phyloP scores from a whole-genome alignment of 2,113 vertebrate genomes.

The Apodemus sylvaticus region DNA sequence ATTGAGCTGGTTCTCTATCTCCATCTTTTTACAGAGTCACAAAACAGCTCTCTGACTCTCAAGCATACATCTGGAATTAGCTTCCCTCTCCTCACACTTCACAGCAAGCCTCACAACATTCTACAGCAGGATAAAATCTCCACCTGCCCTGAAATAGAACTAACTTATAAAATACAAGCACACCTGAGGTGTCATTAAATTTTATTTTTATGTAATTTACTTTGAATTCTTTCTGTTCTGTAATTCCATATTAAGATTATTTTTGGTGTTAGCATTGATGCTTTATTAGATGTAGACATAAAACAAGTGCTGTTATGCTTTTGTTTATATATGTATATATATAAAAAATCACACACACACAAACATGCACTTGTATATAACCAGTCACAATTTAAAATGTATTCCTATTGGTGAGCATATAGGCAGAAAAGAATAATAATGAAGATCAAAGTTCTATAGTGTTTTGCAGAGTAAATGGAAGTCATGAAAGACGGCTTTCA shows the following conservation, averaged over 20 bases:
- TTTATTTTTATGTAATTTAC: constrained; percentile 3
- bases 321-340: background rate
- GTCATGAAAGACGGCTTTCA: background rate
- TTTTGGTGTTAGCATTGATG: background rate
- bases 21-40: background rate
- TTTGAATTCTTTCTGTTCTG: background rate
- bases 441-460: background rate
- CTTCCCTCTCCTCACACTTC: background rate
- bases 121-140: background rate
- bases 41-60: background rate
- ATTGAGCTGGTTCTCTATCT: background rate
- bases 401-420: background rate
- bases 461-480: background rate
- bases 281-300: background rate
- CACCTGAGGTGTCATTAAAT: background rate
- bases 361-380: background rate
- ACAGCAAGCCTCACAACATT: background rate
- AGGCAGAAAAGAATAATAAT: background rate
- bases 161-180: background rate
- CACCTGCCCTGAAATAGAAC: background rate
- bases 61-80: background rate
- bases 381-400: constrained; percentile 34
- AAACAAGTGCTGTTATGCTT: background rate
- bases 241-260: background rate
- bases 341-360: background rate